Percentiles rank a stretch among this genome's conserved stretches.
Evolutionary conservation across 37 sponge, comb jelly and placozoan genomes (phyloP).

Genomic region (Tethya wilhelma): DNA sequence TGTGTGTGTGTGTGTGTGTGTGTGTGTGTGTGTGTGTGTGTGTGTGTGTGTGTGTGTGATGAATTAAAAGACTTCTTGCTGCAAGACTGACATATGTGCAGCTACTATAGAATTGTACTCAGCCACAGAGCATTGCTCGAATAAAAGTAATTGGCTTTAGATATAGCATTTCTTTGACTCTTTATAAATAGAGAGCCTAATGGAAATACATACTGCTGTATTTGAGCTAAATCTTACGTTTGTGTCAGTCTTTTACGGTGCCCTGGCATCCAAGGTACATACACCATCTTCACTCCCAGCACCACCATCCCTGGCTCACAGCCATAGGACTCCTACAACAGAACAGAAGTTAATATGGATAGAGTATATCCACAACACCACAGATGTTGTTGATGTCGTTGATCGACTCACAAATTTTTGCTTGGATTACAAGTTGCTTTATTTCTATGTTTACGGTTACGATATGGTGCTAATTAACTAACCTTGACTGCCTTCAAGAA

Average conservation of each 20-base stretch:
- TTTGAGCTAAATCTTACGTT: slow-evolving; percentile 24
- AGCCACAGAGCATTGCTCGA: too few relatives aligned
- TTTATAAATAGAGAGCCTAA: too few relatives aligned
- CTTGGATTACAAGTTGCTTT: neutral
- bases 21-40: too few relatives aligned
- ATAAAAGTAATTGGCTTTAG: neutral
- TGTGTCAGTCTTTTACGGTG: slow-evolving; percentile 84
- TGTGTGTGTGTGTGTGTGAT: too few relatives aligned
- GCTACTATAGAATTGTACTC: too few relatives aligned
- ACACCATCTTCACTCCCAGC: slow-evolving; percentile 94
- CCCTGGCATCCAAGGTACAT: slow-evolving; percentile 91
- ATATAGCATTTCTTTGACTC: neutral
- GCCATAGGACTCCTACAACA: slow-evolving; percentile 52
- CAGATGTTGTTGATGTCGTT: neutral
- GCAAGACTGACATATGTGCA: too few relatives aligned
- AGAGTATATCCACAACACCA: neutral
- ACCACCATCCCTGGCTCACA: slow-evolving; percentile 88
- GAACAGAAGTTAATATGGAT: neutral
- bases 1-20: slow-evolving; percentile 44
- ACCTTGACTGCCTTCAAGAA: slow-evolving; percentile 73
- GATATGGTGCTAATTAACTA: neutral
- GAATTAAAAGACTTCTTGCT: too few relatives aligned
- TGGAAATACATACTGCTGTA: neutral
- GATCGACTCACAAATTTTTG: neutral
- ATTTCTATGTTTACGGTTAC: neutral